These are phyloP conservation scores for Gobius niger DNA, from an alignment of 2,113 vertebrate genomes.

Conservation along the genomic window DNA sequence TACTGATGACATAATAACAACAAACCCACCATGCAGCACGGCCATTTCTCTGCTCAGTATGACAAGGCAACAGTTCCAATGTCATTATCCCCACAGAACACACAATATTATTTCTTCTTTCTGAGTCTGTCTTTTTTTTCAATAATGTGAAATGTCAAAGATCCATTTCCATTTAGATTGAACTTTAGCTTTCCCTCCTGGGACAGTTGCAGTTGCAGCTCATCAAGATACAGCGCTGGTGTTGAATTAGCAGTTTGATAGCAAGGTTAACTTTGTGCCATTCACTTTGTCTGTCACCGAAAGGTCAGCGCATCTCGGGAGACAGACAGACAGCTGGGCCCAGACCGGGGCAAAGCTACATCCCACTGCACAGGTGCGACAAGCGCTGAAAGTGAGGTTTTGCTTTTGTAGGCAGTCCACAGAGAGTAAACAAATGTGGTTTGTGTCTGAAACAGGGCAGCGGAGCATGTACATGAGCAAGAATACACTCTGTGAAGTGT, in stretches of 20 bases:
- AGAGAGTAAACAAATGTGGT: constrained; percentile 3
- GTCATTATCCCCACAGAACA: constrained; percentile 41
- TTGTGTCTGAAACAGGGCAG: constrained; percentile 6
- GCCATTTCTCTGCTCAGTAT: constrained; percentile 26
- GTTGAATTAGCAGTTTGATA: constrained; percentile 31
- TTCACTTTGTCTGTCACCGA: constrained; percentile 8
- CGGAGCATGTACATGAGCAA: background rate
- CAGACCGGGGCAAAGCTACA: background rate
- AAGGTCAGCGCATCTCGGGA: constrained; percentile 35
- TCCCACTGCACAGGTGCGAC: background rate
- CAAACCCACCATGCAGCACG: constrained; percentile 34
- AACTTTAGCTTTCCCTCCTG: constrained; percentile 30
- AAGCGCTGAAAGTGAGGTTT: background rate
- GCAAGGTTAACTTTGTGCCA: constrained; percentile 20
- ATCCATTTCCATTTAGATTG: constrained; percentile 59
- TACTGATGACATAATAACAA: constrained; percentile 20
- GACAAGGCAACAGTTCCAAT: constrained; percentile 33
- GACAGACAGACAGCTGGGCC: background rate
- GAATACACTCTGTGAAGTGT: background rate
- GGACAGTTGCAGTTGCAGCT: constrained; percentile 3
- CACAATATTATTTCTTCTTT: constrained; percentile 13
- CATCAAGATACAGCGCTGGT: constrained; percentile 12
- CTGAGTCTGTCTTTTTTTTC: constrained; percentile 19
- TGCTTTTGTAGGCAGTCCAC: background rate
- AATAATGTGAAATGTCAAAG: constrained; percentile 48